Evolutionary conservation across 2,888 invertebrate genomes (phyloP), one percentile per base, ranked within the genome.

Genomic region (Ferdinandea cuprea): DNA sequence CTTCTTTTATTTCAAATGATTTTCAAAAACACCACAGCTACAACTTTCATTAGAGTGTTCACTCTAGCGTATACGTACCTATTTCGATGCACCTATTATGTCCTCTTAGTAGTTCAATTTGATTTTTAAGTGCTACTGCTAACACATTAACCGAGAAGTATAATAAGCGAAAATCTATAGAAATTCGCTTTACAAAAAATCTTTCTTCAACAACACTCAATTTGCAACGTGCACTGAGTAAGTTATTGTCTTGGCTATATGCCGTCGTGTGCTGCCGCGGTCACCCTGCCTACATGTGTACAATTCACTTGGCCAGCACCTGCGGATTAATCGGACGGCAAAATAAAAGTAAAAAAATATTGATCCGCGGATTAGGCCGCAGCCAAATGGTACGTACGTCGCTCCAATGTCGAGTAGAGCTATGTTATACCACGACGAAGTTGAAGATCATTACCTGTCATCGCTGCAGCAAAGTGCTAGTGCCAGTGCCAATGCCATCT

Each of bases 21-120:
- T n/a, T n/a, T n/a, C n/a, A n/a, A n/a, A n/a, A n/a, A n/a, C n/a
- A n/a, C n/a, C n/a, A n/a, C n/a, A n/a, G n/a, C 61, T 74, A 48
- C 56, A 35, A 42, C 68, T 54, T 25, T 52, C 66, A 73, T 66
- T 79, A 61, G 4, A 15, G 44, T 19, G 44, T 28, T 58, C 77
- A 71, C 77, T 77, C 15, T 77, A 48, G 59, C 81, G 81, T 66
- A 72, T 77, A 71, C 77, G 65, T 72, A 79, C 54, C 54, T 54
- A 42, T 52, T 30, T 54, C n/a, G 5, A 50, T 48, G 25, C 21
- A 56, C 59, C 19, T 40, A 74, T 58, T 48, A 58, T 21, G 35
- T 30, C 71, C 59, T 46, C 61, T 77, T 72, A 71, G 42, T 30
- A 72, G 54, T 40, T 52, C 66, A 46, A 71, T 71, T 66, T 69